Base-by-base conservation (phyloP, 2,113 vertebrate species). In the Chloebia gouldiae region DNA sequence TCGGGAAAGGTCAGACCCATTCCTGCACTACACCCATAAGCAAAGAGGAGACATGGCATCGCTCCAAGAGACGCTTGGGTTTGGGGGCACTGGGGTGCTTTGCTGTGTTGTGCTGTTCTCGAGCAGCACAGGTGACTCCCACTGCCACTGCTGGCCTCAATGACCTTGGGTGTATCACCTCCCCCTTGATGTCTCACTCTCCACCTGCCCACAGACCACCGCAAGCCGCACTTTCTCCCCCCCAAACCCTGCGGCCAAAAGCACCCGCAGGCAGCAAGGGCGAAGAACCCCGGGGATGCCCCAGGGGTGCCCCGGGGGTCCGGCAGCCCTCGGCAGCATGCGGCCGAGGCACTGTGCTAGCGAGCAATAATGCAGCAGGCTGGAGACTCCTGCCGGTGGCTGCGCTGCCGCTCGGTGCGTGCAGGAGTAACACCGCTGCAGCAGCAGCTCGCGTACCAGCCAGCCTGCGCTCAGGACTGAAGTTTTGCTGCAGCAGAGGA, bases 401-500 rank as follows among this genome's bases (percentile, higher is more conserved):
- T 91, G 94, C 76, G 65, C 75, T 86, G 54, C 71, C 37, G 33
- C 25, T 71, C 86, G 30, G 42, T 15, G 87, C 18, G 35, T 44
- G 79, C 85, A 68, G 51, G 78, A 77, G 63, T 7, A 79, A 44
- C 75, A 82, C 8, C 39, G 79, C 96, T 57, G 95, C 96, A 92
- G 92, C 95, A 95, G 75, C 79, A 82, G 92, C 83, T 81, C 92
- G 49, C 79, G 61, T 45, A 76, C 16, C 78, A 88, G 61, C 31
- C 86, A 81, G 77, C 63, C 87, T 68, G 49, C 63, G 70, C 79
- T 69, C 79, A 68, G 87, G 86, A 94, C 66, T 73, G 88, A 93
- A 96, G 95, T 95, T 95, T 78, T 22, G 10, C 81, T 76, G 84
- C 96, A 84, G 96, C 93, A 91, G 84, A 95, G 73, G 57, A 91